Evolutionary conservation across 2,888 invertebrate genomes (phyloP).

Genomic region (Tribolium freemani): DNA sequence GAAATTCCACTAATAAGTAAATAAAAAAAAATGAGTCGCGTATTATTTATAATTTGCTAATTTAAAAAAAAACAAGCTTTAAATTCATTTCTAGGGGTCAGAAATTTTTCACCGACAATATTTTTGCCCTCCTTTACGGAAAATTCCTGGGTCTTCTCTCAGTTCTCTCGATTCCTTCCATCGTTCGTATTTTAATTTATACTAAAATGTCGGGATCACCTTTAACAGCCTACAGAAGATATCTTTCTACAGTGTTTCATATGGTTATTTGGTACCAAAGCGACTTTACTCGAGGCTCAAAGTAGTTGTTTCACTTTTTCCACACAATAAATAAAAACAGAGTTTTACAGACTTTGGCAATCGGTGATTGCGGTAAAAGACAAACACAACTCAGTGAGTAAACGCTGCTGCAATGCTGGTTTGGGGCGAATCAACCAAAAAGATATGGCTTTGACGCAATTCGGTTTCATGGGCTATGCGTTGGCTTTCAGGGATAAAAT

Average conservation of each 20-base stretch:
- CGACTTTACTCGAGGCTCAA: slow-evolving; percentile 74
- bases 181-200: slow-evolving; percentile 78
- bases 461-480: slow-evolving; percentile 87
- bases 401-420: slow-evolving; percentile 68
- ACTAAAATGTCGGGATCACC: slow-evolving; percentile 79
- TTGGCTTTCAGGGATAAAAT: slow-evolving; percentile 76
- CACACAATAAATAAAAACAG: neutral
- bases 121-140: slow-evolving; percentile 78
- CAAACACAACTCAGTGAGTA: slow-evolving; percentile 77
- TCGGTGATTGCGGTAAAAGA: slow-evolving; percentile 78
- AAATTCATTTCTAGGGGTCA: slow-evolving; percentile 74
- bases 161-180: slow-evolving; percentile 82
- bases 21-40: too few species aligned
- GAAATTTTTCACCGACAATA: slow-evolving; percentile 78
- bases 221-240: slow-evolving; percentile 80
- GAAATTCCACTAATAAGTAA: too few species aligned
- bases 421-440: slow-evolving; percentile 80
- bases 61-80: too few species aligned
- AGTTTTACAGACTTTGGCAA: slow-evolving; percentile 74
- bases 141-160: slow-evolving; percentile 84
- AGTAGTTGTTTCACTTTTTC: slow-evolving; percentile 65
- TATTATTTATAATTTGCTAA: too few species aligned
- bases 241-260: slow-evolving; percentile 84
- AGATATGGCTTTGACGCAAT: slow-evolving; percentile 89
- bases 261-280: slow-evolving; percentile 84